Base-by-base conservation (phyloP, 2,888 invertebrate species). In the Cryptocephalus moraei region DNA sequence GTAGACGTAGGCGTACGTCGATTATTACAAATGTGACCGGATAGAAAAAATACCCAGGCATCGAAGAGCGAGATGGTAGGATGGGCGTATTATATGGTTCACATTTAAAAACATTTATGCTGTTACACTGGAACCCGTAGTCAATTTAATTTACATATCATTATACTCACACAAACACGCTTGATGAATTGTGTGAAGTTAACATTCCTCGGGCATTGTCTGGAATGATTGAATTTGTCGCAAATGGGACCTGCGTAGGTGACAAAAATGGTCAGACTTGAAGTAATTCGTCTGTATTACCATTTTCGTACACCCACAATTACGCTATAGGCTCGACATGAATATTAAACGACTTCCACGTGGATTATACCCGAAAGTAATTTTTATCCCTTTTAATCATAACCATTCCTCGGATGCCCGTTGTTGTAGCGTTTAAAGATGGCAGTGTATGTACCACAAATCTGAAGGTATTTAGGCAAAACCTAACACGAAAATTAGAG, bases 31-130 rank as follows among this genome's bases (percentile, higher is more conserved):
- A 45, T 38, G 41, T 36, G 33, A 36, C 9, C 33, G 48, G 48
- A 46, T 49, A 39, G 44, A 22, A 22, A n/a, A 22, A 22, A 22
- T 22, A 22, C 22, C 22, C 22, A 22, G 22, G 22, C 22, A 22
- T 22, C 22, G 22, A 22, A 22, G 22, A 22, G 22, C 22, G 22
- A 22, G 22, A 22, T 22, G 22, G 22, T 22, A 22, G 22, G 22
- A 22, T 53, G 46, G 54, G 53, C 52, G 51, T 45, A 49, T 46
- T 47, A 53, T 48, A 52, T 54, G 49, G 54, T 51, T 54, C 54
- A 53, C 44, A 54, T 55, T 49, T 49, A 45, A 52, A 48, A 45
- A 46, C 48, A 44, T 49, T 44, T 44, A 47, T 47, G 47, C 34
- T 49, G 45, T 45, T 33, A 22, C 22, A 22, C 22, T 22, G 22